These are phyloP conservation scores for Diplosoma virens DNA, from an alignment of 23 tunicate genomes.

Conservation along the genomic window DNA sequence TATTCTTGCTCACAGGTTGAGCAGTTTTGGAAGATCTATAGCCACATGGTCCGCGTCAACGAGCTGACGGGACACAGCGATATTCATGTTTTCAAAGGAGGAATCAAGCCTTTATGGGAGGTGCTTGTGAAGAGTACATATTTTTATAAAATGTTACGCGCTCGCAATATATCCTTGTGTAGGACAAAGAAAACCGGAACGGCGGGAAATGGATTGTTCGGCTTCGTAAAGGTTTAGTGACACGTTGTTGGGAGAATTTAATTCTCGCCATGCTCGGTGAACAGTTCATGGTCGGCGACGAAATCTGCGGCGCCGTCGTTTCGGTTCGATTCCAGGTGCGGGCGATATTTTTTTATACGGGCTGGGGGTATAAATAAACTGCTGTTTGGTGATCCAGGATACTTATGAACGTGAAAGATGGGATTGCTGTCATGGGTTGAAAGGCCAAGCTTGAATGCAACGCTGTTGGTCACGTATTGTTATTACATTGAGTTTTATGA, in stretches of 20 bases:
- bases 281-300: constrained; percentile 99
- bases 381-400: no score
- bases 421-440: no score
- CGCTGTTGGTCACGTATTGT: no score
- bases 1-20: constrained; percentile 70
- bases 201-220: constrained; percentile 98
- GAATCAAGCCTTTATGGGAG: constrained; percentile 97
- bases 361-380: no score
- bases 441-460: no score
- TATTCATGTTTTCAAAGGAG: constrained; percentile 83
- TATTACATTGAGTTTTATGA: no score
- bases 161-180: background rate
- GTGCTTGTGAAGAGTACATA: constrained; percentile 14
- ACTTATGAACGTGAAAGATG: no score
- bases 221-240: constrained; percentile 70
- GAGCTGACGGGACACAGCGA: constrained; percentile 82
- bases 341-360: no score
- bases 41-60: constrained; percentile 89
- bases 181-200: constrained; percentile 86
- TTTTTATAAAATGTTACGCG: background rate
- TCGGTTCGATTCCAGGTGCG: constrained; percentile 90
- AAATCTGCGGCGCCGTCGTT: constrained; percentile 94
- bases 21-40: constrained; percentile 96
- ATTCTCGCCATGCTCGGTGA: constrained; percentile 97
- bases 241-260: constrained; percentile 91